A percentile compares a stretch with the other conserved stretches of the same genome.
Conservation (phyloP, 2,797 vertebrate genomes). For the Parotocinclus haroldoi region DNA sequence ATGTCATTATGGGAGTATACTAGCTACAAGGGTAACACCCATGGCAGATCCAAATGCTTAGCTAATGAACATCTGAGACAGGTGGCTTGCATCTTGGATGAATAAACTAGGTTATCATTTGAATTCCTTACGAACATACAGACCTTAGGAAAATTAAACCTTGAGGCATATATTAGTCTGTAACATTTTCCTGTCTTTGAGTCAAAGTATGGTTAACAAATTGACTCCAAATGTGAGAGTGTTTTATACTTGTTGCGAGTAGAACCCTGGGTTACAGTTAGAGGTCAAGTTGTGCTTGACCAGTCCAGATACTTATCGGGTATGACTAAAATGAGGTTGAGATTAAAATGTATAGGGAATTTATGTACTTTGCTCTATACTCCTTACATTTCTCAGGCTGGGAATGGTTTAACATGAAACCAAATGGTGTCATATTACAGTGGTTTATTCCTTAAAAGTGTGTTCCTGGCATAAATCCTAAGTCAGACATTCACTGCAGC, state of each 20-base stretch:
- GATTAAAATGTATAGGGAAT: conserved; percentile 1
- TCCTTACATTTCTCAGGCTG: conserved; percentile 1
- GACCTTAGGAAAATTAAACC: no score
- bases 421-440: conserved; percentile 30
- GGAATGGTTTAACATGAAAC: conserved; percentile 28
- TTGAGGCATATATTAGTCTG: no score
- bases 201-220: no score
- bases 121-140: no score
- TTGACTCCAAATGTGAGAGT: no score
- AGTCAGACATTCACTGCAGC: conserved; percentile 9
- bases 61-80: no score
- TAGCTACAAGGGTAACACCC: no score
- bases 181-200: no score
- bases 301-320: conserved; percentile 4
- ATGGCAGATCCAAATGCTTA: no score
- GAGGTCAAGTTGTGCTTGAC: conserved; percentile 5
- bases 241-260: neutral
- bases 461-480: conserved; percentile 32
- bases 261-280: conserved; percentile 5
- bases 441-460: conserved; percentile 22
- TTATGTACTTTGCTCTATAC: neutral
- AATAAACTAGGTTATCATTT: no score
- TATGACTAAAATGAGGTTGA: neutral
- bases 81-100: no score
- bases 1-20: no score